These are phyloP conservation scores for Sipha flava DNA, from an alignment of 1,140 invertebrate species.

Conservation along the genomic window DNA sequence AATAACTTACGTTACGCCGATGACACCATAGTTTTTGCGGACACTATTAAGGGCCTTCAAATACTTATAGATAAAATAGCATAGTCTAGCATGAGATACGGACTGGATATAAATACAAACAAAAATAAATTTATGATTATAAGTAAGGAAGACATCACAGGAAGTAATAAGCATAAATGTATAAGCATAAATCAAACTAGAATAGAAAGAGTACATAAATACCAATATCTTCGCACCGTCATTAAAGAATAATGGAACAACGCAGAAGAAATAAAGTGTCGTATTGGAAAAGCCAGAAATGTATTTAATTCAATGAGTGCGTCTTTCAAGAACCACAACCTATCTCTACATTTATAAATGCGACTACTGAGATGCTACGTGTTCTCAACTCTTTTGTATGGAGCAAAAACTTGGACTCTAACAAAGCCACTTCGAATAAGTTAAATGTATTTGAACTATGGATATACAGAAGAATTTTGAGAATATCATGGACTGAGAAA, in stretches of 20 bases:
- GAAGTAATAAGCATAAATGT: too few relatives aligned
- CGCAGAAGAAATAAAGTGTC: too few relatives aligned
- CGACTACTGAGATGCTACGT: too few relatives aligned
- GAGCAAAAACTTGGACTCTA: conserved; percentile 16
- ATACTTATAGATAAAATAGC: not conserved
- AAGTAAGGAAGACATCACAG: too few relatives aligned
- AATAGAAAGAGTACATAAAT: too few relatives aligned
- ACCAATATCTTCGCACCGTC: conserved; percentile 7
- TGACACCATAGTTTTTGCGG: conserved; percentile 12
- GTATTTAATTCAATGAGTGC: not conserved
- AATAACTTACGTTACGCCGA: conserved; percentile 29
- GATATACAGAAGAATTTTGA: conserved; percentile 15
- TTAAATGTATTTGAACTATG: conserved; percentile 10
- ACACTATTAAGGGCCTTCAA: not conserved
- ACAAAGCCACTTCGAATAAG: not conserved
- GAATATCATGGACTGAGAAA: too few relatives aligned
- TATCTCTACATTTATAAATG: not conserved
- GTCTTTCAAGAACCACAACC: not conserved
- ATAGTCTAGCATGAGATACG: not conserved
- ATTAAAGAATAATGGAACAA: conserved; percentile 1
- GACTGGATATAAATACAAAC: conserved; percentile 13
- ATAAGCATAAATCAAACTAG: too few relatives aligned
- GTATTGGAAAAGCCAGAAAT: conserved; percentile 3
- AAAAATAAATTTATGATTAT: conserved; percentile 20
- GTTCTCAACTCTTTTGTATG: too few relatives aligned